These are phyloP conservation scores for Diachasma alloeum DNA, from an alignment of 1,140 invertebrate species.

Conservation along the genomic window DNA sequence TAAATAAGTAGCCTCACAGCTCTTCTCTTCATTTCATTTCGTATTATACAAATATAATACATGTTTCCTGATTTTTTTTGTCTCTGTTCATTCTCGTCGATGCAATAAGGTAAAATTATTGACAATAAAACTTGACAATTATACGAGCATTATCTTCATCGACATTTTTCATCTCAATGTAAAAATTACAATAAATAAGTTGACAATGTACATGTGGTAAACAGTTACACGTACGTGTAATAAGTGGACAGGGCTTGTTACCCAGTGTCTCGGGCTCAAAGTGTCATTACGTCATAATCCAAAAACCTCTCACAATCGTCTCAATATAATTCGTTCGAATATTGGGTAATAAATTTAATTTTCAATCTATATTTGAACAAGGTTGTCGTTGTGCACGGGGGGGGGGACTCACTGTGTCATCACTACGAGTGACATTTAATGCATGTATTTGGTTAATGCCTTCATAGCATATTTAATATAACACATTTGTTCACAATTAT, in stretches of 20 bases:
- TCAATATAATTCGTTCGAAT: neutral
- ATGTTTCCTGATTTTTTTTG: constrained; percentile 17
- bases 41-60: constrained; percentile 42
- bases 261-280: neutral
- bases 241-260: neutral
- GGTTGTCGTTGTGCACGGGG: neutral
- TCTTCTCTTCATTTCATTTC: constrained; percentile 22
- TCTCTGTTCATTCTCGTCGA: neutral
- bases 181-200: neutral
- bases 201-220: neutral
- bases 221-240: neutral
- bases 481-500: neutral
- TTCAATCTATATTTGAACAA: neutral
- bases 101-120: neutral
- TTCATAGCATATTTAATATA: constrained; percentile 2
- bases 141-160: neutral
- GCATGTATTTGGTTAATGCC: neutral
- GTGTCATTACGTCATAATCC: neutral
- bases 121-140: constrained; percentile 1
- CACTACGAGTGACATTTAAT: constrained; percentile 1
- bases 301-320: neutral
- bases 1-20: constrained; percentile 34
- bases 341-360: neutral
- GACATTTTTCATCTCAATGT: neutral
- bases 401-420: neutral